phyloP scores from a whole-genome alignment of 1,140 invertebrate species.

The Paraescarpia echinospica region DNA sequence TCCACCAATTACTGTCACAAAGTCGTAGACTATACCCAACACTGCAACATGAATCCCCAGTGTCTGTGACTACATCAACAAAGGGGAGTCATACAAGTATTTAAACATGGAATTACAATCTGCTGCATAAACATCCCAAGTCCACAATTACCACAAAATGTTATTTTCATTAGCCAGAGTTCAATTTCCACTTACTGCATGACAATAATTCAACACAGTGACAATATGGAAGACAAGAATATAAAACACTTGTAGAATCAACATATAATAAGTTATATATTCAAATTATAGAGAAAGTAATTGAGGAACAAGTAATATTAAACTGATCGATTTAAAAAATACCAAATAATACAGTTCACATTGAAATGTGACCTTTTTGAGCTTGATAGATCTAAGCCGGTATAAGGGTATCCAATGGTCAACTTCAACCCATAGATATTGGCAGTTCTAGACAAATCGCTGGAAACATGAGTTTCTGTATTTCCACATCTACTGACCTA shows the following conservation, averaged over 20 bases:
- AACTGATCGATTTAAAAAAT: too few species aligned
- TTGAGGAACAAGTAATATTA: too few species aligned
- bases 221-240: background rate
- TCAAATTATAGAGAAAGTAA: too few species aligned
- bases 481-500: too few species aligned
- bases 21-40: background rate
- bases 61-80: background rate
- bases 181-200: background rate
- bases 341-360: too few species aligned
- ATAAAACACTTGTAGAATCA: background rate
- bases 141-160: background rate
- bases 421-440: too few species aligned
- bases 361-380: too few species aligned
- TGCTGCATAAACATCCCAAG: background rate
- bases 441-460: too few species aligned
- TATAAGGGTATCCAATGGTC: too few species aligned
- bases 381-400: too few species aligned
- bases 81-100: background rate
- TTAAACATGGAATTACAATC: background rate
- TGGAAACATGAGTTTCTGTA: too few species aligned
- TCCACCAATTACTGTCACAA: background rate
- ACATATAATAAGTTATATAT: too few species aligned
- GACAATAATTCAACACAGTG: background rate
- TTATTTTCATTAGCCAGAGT: background rate
- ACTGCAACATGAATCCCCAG: background rate